Percentiles rank a stretch among this genome's conserved stretches.
phyloP scores from a whole-genome alignment of 2,888 invertebrate genomes.

The Elmis aenea region DNA sequence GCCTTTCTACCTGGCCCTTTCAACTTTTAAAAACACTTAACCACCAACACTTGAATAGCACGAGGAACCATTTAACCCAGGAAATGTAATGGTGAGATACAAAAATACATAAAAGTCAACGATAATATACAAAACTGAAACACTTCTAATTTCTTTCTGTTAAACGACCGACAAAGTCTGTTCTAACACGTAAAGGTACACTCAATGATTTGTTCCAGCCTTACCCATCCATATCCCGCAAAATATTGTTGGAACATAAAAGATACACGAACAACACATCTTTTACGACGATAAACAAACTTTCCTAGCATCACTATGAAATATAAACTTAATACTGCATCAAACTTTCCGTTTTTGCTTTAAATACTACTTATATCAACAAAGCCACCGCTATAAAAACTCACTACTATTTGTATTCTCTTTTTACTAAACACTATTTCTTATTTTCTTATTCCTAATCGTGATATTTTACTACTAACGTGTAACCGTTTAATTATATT shows the following conservation, averaged over 20 bases:
- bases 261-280: background rate
- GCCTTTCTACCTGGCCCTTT: slow-evolving; percentile 34
- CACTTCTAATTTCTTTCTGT: slow-evolving; percentile 32
- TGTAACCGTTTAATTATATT: too few species aligned
- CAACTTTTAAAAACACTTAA: slow-evolving; percentile 24
- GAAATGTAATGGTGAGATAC: slow-evolving; percentile 13
- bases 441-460: too few species aligned
- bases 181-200: slow-evolving; percentile 28
- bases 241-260: background rate
- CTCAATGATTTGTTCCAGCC: slow-evolving; percentile 1
- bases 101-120: slow-evolving; percentile 35
- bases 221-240: background rate
- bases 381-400: too few species aligned
- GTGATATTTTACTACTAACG: too few species aligned
- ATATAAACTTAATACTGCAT: too few species aligned
- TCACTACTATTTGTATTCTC: too few species aligned
- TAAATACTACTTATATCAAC: too few species aligned
- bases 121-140: slow-evolving; percentile 34
- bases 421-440: too few species aligned
- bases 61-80: too few species aligned
- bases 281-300: too few species aligned
- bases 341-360: too few species aligned
- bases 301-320: too few species aligned
- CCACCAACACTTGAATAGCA: slow-evolving; percentile 3
- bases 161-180: slow-evolving; percentile 31